Evolutionary conservation across 2,888 invertebrate species (phyloP).

Genomic region (Dolomedes plantarius): DNA sequence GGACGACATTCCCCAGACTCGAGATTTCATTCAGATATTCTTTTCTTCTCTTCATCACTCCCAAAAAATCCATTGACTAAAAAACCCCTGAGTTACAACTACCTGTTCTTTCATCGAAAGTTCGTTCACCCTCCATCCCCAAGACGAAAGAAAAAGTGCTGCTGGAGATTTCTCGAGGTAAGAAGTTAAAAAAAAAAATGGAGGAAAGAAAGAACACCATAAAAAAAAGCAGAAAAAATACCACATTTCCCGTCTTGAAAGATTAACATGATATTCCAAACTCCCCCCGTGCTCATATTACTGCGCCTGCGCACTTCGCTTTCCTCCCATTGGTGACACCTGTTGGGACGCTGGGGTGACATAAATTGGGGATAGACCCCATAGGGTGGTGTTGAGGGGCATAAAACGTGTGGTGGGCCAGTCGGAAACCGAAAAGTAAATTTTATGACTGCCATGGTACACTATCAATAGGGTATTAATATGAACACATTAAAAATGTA

Average conservation of each 20-base stretch:
- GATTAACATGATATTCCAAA: slow-evolving; percentile 11
- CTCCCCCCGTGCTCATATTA: background rate
- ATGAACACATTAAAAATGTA: no score
- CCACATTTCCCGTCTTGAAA: background rate
- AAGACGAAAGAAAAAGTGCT: slow-evolving; percentile 4
- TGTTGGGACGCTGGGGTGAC: background rate
- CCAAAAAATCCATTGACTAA: background rate
- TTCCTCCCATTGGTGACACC: background rate
- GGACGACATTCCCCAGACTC: no score
- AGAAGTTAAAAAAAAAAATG: background rate
- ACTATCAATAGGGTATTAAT: no score
- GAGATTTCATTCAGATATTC: no score
- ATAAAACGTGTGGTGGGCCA: background rate
- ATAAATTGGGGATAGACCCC: background rate
- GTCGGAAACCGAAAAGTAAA: background rate
- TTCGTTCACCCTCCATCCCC: background rate
- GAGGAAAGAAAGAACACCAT: background rate
- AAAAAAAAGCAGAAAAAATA: background rate
- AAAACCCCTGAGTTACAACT: background rate
- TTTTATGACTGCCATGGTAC: no score
- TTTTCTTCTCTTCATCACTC: no score
- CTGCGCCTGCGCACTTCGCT: background rate
- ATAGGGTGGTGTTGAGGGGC: background rate
- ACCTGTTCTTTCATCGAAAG: slow-evolving; percentile 10
- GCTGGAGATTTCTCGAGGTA: background rate